These are phyloP conservation scores for Malurus splendens DNA, from an alignment of 2,797 vertebrate species.

Conservation along the genomic window DNA sequence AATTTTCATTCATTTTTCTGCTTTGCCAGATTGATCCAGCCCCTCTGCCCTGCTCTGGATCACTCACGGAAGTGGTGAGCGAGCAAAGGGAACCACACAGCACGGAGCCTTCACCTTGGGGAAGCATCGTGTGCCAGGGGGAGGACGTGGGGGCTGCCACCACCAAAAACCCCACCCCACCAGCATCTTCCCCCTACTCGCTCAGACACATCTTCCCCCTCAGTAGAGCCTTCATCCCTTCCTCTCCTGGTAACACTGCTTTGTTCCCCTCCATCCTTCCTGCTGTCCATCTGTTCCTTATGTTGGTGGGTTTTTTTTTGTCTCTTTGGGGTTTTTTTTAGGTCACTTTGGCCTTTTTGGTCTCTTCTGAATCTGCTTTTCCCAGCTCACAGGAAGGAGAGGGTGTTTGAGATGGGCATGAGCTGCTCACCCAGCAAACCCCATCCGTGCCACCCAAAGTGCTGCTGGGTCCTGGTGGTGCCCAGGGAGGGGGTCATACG, in stretches of 20 bases:
- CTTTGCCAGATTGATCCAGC: slow-evolving; percentile 67
- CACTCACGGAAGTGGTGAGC: slow-evolving; percentile 31
- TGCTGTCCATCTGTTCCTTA: background rate
- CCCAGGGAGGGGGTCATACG: fast-evolving
- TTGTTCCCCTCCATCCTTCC: slow-evolving; percentile 39
- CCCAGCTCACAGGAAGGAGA: background rate
- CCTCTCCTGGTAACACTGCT: background rate
- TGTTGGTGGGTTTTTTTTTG: background rate
- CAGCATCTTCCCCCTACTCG: background rate
- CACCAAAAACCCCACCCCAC: background rate
- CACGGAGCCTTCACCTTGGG: background rate
- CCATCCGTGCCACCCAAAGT: background rate
- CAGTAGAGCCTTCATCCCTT: slow-evolving; percentile 22
- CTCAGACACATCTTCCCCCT: background rate
- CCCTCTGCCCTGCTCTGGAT: slow-evolving; percentile 64
- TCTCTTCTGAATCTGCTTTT: background rate
- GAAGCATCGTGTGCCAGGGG: background rate
- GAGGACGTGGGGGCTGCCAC: background rate
- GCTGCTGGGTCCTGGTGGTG: background rate
- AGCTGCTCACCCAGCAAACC: background rate
- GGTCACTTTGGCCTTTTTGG: background rate
- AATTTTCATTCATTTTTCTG: slow-evolving; percentile 80
- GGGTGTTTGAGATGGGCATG: fast-evolving
- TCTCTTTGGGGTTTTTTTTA: background rate
- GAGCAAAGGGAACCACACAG: background rate